Conservation (phyloP, 1,140 invertebrate species). For the Tribolium madens region DNA sequence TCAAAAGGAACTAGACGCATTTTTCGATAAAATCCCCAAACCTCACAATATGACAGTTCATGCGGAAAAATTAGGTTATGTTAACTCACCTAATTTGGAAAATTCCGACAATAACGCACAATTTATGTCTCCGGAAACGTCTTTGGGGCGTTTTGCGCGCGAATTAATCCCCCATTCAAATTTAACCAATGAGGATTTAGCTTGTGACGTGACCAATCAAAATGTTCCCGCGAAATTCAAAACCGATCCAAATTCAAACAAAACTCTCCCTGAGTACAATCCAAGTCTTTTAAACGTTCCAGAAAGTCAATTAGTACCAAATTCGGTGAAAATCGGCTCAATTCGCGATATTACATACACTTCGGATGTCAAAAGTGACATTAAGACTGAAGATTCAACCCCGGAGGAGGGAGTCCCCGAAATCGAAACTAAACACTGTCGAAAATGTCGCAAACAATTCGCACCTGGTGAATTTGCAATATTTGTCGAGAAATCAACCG, state of each 20-base stretch:
- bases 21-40: constrained; percentile 22
- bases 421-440: constrained; percentile 63
- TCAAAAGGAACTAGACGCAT: constrained; percentile 23
- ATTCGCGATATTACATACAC: constrained; percentile 57
- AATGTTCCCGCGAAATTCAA: background rate
- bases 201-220: background rate
- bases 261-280: background rate
- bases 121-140: background rate
- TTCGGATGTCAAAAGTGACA: constrained; percentile 54
- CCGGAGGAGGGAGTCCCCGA: background rate
- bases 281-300: constrained; percentile 30
- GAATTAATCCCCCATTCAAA: background rate
- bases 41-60: constrained; percentile 8
- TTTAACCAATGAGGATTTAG: background rate
- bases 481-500: constrained; percentile 82
- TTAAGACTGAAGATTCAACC: constrained; percentile 43
- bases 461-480: constrained; percentile 85
- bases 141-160: background rate
- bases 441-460: constrained; percentile 72
- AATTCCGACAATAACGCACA: background rate
- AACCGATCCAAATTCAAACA: constrained; percentile 13
- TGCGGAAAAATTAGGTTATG: background rate
- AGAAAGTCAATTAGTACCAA: constrained; percentile 55
- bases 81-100: background rate
- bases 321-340: constrained; percentile 53